Evolutionary conservation across 1,140 invertebrate genomes (phyloP), one percentile per base, ranked within the genome.

Genomic region (Lordiphosa stackelbergi): DNA sequence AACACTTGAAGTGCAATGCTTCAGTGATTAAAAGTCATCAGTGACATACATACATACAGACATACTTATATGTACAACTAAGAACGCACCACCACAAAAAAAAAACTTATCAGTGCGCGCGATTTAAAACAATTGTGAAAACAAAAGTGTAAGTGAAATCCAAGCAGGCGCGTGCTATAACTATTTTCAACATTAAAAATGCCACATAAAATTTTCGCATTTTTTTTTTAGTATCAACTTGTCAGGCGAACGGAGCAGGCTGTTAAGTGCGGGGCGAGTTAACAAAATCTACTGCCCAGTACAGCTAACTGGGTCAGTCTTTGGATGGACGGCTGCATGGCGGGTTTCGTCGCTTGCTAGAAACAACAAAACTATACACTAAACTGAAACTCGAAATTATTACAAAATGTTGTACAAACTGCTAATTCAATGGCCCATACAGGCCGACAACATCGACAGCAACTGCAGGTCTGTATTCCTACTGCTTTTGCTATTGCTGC

Each of bases 141-240:
- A 57, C 54, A 57, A 66, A 65, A 69, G 49, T 49, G 68, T 69
- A 48, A 59, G 54, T 72, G 46, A 69, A 65, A 72, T 65, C 65
- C 8, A 56, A 63, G 64, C 53, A 66, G 40, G 19, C 47, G 56
- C 46, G 53, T 28, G 24, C 11, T 49, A 49, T 49, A 36, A 49
- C 31, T 53, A 41, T 53, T 41, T 38, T 11, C 19, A 37, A 53
- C 28, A 52, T 11, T 28, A 46, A 52, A 52, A 34, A 7, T 24
- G 28, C 12, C 52, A 19, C 31, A 31, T 31, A 45, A 45, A 54
- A 42, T 45, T 54, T 59, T 45, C 48, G 56, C 38, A 54, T 16
- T 34, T 53, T 35, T 62, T 38, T 53, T 38, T 64, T 52, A 54
- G 54, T 58, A 43, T 35, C 42, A 46, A 13, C 36, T 53, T 37